Conservation (phyloP, 2,113 vertebrate species). For the Orientallactaga bullata region DNA sequence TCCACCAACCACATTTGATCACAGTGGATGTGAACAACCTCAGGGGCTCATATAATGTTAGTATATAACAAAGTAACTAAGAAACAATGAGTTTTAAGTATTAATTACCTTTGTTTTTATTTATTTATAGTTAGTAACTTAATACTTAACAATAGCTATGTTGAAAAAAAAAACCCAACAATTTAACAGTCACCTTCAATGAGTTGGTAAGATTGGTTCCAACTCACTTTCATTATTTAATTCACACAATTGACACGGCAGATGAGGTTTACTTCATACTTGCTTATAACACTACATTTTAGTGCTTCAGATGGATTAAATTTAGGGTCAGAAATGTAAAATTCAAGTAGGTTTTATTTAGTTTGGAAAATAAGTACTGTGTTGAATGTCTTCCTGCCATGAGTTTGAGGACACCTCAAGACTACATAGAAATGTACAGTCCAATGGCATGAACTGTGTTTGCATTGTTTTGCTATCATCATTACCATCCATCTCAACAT, state of each 20-base stretch:
- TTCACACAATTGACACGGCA: neutral
- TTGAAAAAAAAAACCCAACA: conserved; percentile 39
- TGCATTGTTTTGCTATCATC: neutral
- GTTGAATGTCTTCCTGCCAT: neutral
- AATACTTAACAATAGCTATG: conserved; percentile 12
- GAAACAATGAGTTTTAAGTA: conserved; percentile 18
- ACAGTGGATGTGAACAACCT: neutral
- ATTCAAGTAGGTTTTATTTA: conserved; percentile 23
- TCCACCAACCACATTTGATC: neutral
- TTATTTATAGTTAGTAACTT: neutral
- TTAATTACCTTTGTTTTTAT: conserved; percentile 31
- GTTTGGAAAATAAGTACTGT: conserved; percentile 32
- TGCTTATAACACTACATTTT: neutral
- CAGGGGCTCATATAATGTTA: neutral
- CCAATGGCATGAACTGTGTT: neutral
- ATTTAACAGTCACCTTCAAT: neutral
- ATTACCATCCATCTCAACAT: neutral
- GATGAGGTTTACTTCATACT: neutral
- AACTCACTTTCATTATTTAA: conserved; percentile 16
- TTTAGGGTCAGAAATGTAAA: conserved; percentile 17
- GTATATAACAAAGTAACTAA: neutral
- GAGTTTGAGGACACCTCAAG: no score
- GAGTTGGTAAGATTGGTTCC: neutral
- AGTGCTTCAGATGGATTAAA: neutral
- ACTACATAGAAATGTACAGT: neutral